Evolutionary conservation across 2,797 vertebrate genomes (phyloP), one percentile per base, ranked within the genome.

Genomic region (Cyprinella venusta): DNA sequence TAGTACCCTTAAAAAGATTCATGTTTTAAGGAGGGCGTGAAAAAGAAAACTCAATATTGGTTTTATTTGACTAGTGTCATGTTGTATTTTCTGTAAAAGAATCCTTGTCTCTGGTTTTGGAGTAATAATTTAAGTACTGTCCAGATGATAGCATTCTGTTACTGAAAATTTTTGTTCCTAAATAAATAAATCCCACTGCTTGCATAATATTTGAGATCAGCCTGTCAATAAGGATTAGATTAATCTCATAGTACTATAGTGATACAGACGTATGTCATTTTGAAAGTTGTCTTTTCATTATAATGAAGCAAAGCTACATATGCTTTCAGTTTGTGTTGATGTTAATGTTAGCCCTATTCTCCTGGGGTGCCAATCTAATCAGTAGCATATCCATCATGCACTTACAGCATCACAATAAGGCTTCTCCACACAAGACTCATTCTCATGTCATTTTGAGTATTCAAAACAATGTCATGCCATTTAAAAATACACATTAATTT

Each of bases 401-500:
- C 75, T 84, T 81, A 79, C 80, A 83, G 89, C 89, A 89, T 50
- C 6, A 88, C 87, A 90, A 90, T 91, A 88, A 88, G 88, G 89
- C 88, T 89, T 90, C 88, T 91, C 91, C 90, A 89, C 89, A 91
- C 40, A 6, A 88, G 85, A 86, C 86, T 90, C 88, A 86, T 88
- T 90, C 90, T 89, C 90, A 81, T 91, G 89, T 91, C 91, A 90
- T 91, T 91, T 89, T 90, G 88, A 91, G 89, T 89, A 91, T 91
- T 89, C 90, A 92, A 92, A 93, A 88, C 92, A 92, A 93, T 91
- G 90, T 92, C 91, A 88, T 82, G 89, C 91, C 91, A 90, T 91
- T 91, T 89, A 81, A 85, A 83, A 87, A 87, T 88, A 83, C 88
- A 90, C 92, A 91, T 93, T 91, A 90, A 90, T 79, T 33, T 33